Conservation (phyloP, 2,888 invertebrate species). For the Acrobasis consociella region DNA sequence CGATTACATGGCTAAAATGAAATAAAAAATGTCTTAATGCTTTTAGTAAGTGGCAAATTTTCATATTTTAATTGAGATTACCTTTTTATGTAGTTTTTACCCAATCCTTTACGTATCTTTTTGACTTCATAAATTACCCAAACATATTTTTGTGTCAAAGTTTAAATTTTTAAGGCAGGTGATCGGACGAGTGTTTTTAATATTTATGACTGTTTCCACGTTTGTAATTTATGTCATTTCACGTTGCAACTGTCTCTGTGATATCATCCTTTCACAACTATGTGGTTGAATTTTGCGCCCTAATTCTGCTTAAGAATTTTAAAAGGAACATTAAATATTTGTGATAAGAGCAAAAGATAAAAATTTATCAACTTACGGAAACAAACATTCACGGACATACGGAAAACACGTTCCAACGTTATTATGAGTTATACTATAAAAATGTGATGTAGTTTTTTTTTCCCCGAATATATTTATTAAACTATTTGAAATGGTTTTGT, state of each 20-base stretch:
- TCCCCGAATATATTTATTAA: no score
- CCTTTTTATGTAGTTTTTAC: constrained; percentile 5
- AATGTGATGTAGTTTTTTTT: no score
- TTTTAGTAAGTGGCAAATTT: constrained; percentile 8
- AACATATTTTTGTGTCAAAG: constrained; percentile 1
- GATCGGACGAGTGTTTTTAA: constrained; percentile 18
- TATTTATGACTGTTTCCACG: constrained; percentile 25
- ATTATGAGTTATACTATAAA: no score
- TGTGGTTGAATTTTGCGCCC: constrained; percentile 43
- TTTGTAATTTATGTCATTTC: constrained; percentile 28
- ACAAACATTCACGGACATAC: no score
- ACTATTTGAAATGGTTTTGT: no score
- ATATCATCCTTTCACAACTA: constrained; percentile 54
- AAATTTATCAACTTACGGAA: no score
- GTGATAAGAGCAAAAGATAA: no score
- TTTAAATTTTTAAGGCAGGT: constrained; percentile 19
- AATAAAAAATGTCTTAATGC: background rate
- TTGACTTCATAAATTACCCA: background rate
- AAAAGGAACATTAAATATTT: background rate
- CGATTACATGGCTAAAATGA: background rate
- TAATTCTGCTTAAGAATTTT: constrained; percentile 10
- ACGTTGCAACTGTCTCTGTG: constrained; percentile 57
- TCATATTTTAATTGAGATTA: background rate
- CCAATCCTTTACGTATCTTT: background rate
- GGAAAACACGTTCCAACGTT: no score